A percentile compares a stretch with the other conserved stretches of the same genome.
These are phyloP conservation scores for Toxotes chatareus DNA, from an alignment of 2,113 vertebrate genomes.

Conservation along the genomic window DNA sequence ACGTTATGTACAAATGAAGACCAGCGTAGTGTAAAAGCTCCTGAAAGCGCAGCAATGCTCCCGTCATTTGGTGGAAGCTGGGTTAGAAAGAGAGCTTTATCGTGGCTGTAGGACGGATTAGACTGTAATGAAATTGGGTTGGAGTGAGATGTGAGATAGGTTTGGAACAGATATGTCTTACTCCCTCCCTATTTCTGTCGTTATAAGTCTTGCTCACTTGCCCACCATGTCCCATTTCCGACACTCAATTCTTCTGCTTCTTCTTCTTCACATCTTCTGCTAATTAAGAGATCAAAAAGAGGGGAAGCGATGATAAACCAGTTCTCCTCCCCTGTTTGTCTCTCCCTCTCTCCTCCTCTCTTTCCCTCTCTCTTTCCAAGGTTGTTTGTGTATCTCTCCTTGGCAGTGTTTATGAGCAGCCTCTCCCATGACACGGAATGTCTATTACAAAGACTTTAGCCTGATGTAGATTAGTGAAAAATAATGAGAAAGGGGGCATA, in stretches of 20 bases:
- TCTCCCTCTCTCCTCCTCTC: slow-evolving; percentile 5
- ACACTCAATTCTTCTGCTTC: slow-evolving; percentile 5
- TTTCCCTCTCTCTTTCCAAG: slow-evolving; percentile 31
- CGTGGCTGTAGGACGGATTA: slow-evolving; percentile 21
- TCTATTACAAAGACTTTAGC: slow-evolving; percentile 55
- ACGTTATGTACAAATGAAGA: slow-evolving; percentile 45
- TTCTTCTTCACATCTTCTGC: slow-evolving; percentile 20
- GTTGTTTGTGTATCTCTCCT: slow-evolving; percentile 59
- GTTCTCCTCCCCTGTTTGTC: slow-evolving; percentile 56
- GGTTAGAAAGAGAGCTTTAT: slow-evolving; percentile 23
- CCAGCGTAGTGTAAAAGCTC: slow-evolving; percentile 46
- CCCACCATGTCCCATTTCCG: slow-evolving; percentile 3
- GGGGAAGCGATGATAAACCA: slow-evolving; percentile 63
- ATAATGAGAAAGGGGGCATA: slow-evolving; percentile 47
- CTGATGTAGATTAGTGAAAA: slow-evolving; percentile 62
- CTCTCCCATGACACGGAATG: slow-evolving; percentile 45
- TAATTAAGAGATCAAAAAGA: slow-evolving; percentile 65
- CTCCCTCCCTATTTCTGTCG: slow-evolving; percentile 29
- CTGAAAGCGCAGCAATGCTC: slow-evolving; percentile 27
- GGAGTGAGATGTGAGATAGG: slow-evolving; percentile 41
- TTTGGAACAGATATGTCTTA: slow-evolving; percentile 20
- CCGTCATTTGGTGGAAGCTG: slow-evolving; percentile 7
- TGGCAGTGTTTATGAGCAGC: slow-evolving; percentile 34
- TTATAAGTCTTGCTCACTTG: slow-evolving; percentile 25
- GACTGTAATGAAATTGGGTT: slow-evolving; percentile 50